These are phyloP conservation scores for Aphodius granarius DNA, from an alignment of 2,888 invertebrate genomes.

Conservation along the genomic window DNA sequence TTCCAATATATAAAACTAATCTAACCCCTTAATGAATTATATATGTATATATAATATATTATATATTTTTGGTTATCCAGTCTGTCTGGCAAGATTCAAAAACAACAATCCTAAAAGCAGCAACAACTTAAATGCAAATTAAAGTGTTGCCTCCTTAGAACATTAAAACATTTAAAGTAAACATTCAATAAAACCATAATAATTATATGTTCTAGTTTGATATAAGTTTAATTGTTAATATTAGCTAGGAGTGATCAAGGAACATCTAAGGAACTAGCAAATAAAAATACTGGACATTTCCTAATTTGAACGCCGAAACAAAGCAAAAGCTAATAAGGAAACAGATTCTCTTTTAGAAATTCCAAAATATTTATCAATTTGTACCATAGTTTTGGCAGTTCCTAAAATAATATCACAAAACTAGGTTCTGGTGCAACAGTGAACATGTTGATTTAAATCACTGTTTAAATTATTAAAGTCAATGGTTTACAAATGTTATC, in stretches of 20 bases:
- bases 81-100: slow-evolving; percentile 41
- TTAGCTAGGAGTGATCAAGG: slow-evolving; percentile 22
- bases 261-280: slow-evolving; percentile 27
- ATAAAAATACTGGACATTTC: slow-evolving; percentile 30
- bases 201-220: slow-evolving; percentile 18
- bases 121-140: slow-evolving; percentile 18
- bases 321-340: background rate
- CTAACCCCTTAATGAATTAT: slow-evolving; percentile 33
- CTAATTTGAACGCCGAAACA: background rate
- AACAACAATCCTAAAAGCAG: slow-evolving; percentile 21
- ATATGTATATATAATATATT: slow-evolving; percentile 1
- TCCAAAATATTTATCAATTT: slow-evolving; percentile 15
- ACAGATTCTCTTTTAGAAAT: background rate
- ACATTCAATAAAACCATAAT: slow-evolving; percentile 10
- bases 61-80: slow-evolving; percentile 45
- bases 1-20: slow-evolving; percentile 31
- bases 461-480: too few relatives aligned
- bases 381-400: slow-evolving; percentile 30
- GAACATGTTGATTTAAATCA: background rate
- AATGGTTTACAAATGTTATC: too few relatives aligned
- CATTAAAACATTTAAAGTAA: slow-evolving; percentile 11
- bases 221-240: slow-evolving; percentile 13
- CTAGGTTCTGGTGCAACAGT: background rate
- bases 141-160: slow-evolving; percentile 22
- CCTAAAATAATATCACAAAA: slow-evolving; percentile 26